These are phyloP conservation scores for Mizuhopecten yessoensis DNA, from an alignment of 1,140 invertebrate genomes.

Conservation along the genomic window DNA sequence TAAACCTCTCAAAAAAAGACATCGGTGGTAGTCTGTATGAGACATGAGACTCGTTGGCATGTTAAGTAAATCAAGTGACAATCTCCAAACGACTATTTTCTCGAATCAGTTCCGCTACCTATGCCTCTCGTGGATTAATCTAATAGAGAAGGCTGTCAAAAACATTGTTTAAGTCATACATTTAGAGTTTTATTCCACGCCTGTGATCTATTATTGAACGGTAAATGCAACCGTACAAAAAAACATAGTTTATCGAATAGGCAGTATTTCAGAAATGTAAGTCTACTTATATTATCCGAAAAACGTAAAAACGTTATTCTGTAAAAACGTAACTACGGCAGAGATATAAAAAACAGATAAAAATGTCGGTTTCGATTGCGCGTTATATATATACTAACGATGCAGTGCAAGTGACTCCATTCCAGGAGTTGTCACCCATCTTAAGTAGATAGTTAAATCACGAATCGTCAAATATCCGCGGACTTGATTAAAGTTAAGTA, in stretches of 20 bases:
- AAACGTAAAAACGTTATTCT: background rate
- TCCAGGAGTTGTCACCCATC: too few relatives aligned
- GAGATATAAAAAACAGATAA: background rate
- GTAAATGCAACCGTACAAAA: background rate
- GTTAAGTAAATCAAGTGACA: too few relatives aligned
- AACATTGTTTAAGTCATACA: background rate
- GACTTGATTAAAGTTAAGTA: too few relatives aligned
- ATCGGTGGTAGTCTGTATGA: too few relatives aligned
- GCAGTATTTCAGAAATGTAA: background rate
- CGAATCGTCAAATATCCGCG: too few relatives aligned
- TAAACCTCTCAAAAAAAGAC: too few relatives aligned
- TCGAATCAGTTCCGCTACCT: background rate
- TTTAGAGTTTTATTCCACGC: background rate
- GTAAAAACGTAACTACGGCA: background rate
- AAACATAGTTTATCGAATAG: background rate
- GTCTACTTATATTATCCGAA: background rate
- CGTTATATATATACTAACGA: background rate
- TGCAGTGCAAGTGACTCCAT: background rate
- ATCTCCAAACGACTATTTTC: too few relatives aligned
- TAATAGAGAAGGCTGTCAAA: background rate
- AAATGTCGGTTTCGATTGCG: background rate
- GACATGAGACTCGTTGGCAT: too few relatives aligned
- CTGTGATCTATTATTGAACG: background rate
- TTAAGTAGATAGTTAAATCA: too few relatives aligned
- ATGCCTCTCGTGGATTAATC: background rate